Evolutionary conservation across 2,113 vertebrate genomes (phyloP).

Genomic region (Saccopteryx leptura): DNA sequence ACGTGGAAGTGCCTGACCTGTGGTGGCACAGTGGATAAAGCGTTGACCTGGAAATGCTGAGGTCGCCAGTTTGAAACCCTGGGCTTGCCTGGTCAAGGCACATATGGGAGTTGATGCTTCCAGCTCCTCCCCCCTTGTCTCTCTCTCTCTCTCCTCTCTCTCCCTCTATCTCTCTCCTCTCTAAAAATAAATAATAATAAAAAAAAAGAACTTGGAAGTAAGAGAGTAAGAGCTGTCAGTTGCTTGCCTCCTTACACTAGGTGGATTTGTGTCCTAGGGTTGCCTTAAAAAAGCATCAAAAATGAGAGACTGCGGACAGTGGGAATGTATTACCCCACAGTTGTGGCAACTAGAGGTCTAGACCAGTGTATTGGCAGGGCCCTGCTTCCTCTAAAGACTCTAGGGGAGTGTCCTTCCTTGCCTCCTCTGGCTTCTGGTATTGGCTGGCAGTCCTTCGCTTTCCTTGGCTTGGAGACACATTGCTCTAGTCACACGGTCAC

Average conservation of each 20-base stretch:
- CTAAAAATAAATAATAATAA: no score
- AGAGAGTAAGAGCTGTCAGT: background rate
- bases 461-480: background rate
- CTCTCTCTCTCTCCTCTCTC: no score
- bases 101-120: no score
- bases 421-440: background rate
- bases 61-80: no score
- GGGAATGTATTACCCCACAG: background rate
- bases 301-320: background rate
- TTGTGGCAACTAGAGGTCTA: background rate
- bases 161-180: no score
- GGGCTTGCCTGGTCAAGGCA: no score
- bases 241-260: background rate
- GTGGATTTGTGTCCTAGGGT: background rate
- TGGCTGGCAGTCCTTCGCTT: background rate
- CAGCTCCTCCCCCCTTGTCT: no score
- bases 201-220: no score
- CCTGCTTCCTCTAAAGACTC: background rate
- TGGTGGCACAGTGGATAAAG: no score
- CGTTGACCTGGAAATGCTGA: no score
- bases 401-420: background rate
- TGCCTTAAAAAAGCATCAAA: background rate
- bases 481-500: fast-evolving
- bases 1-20: background rate
- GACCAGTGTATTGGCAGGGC: background rate